Base-by-base conservation (phyloP, 2,888 invertebrate species). In the Apodemia duryi region DNA sequence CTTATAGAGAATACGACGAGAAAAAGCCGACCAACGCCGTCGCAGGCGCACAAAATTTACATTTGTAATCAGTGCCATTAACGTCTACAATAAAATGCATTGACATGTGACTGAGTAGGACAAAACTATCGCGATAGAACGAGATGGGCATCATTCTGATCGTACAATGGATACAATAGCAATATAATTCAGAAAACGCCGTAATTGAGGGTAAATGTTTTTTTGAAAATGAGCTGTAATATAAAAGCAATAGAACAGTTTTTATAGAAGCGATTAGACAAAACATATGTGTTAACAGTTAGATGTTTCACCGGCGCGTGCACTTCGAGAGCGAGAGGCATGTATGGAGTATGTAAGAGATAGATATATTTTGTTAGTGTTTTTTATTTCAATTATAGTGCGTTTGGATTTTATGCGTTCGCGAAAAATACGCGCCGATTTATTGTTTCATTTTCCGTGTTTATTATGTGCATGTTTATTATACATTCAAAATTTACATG, bases 51-150 rank as follows among this genome's bases (percentile, higher is more conserved):
- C 86, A 87, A 89, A 90, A 91, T 91, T 90, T 90, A 91, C 90
- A 91, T 91, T 90, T 86, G 88, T 90, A 89, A 90, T 91, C 87
- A 86, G 82, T 86, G 77, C 86, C 89, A 90, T 91, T 91, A 90
- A 85, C 82, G 90, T 90, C 88, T 81, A 89, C 90, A 90, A 91
- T 91, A 91, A 91, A 90, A 82, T 90, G 90, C 89, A 89, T 87
- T 90, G 90, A 89, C 86, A 88, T 82, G 85, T 80, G 83, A 68
- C 63, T 67, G 82, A 88, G 73, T 29, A 81, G 72, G 86, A 91
- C 80, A 71, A 74, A 70, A 81, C 77, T 88, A 89, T 75, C 71
- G 80, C 75, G 82, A 13, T 49, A 28, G 77, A 90, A 70, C 68
- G 84, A 79, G 88, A 77, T 70, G 69, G 78, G 69, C 69, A 74